A percentile compares a stretch with the other conserved stretches of the same genome.
phyloP scores from a whole-genome alignment of 2,888 invertebrate genomes.

The Synanthedon tipuliformis region DNA sequence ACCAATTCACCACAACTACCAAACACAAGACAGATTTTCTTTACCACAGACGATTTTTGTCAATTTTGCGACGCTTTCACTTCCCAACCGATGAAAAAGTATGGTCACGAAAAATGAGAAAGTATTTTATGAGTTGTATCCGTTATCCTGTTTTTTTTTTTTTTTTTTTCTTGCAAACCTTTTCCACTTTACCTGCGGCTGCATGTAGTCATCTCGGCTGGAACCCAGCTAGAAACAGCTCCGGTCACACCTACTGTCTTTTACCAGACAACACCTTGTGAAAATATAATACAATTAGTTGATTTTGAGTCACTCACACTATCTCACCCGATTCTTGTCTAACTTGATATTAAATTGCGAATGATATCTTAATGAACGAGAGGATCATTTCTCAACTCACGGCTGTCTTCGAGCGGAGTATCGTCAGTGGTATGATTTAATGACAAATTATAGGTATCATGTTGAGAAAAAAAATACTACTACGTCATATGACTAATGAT shows the following conservation, averaged over 20 bases:
- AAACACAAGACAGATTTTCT: not conserved
- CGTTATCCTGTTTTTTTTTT: constrained; percentile 22
- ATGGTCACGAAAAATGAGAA: constrained; percentile 55
- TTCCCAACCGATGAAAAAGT: constrained; percentile 56
- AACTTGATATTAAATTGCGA: constrained; percentile 36
- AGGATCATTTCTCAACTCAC: constrained; percentile 52
- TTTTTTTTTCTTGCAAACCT: constrained; percentile 55
- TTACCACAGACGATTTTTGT: not conserved
- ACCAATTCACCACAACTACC: not conserved
- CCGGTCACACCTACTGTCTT: constrained; percentile 67
- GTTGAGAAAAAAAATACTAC: constrained; percentile 28
- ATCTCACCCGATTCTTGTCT: constrained; percentile 45
- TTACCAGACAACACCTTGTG: constrained; percentile 69
- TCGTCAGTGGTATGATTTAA: constrained; percentile 44
- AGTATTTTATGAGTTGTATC: constrained; percentile 20
- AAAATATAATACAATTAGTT: constrained; percentile 70
- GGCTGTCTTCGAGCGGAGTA: constrained; percentile 44
- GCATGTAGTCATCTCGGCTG: constrained; percentile 43
- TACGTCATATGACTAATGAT: constrained; percentile 49
- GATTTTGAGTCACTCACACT: constrained; percentile 64
- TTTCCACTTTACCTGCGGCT: constrained; percentile 62
- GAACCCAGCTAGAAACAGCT: constrained; percentile 57
- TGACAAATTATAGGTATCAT: constrained; percentile 21
- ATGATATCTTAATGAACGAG: constrained; percentile 39
- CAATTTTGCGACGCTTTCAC: constrained; percentile 42